These are phyloP conservation scores for Merodon equestris DNA, from an alignment of 2,888 invertebrate species.

Conservation along the genomic window DNA sequence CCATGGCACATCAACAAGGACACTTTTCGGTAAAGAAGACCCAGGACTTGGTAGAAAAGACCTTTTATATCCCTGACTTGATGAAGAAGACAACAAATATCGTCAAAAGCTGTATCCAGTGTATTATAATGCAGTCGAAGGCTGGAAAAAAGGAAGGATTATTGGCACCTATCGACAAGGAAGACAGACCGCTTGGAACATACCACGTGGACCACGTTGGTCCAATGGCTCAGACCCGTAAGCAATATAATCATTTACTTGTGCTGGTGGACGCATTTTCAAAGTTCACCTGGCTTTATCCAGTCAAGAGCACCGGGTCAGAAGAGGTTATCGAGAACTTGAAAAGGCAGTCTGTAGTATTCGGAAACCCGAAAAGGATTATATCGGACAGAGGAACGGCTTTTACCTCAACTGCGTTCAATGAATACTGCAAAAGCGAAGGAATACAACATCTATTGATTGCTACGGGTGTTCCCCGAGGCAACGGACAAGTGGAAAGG, in stretches of 20 bases:
- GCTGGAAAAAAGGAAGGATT: background rate
- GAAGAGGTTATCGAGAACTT: too few relatives aligned
- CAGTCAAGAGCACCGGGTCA: too few relatives aligned
- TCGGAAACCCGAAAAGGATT: slow-evolving; percentile 21
- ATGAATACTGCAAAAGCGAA: slow-evolving; percentile 72
- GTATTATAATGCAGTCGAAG: background rate
- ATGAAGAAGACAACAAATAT: too few relatives aligned
- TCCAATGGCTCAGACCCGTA: too few relatives aligned
- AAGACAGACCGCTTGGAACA: background rate
- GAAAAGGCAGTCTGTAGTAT: too few relatives aligned
- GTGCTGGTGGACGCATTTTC: too few relatives aligned
- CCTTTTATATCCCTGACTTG: background rate
- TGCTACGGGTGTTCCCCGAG: slow-evolving; percentile 33
- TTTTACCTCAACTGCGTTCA: slow-evolving; percentile 74
- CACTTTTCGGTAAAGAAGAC: too few relatives aligned
- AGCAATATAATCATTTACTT: too few relatives aligned
- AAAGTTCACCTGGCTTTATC: too few relatives aligned
- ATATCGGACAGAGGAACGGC: slow-evolving; percentile 73
- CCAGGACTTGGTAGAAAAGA: background rate
- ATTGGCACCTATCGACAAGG: background rate
- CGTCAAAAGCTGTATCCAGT: too few relatives aligned
- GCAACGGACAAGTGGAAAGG: background rate
- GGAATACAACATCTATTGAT: slow-evolving; percentile 71
- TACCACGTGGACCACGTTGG: too few relatives aligned
- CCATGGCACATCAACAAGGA: slow-evolving; percentile 37